These are phyloP conservation scores for Drosophila lini DNA, from an alignment of 1,140 invertebrate species.

Conservation along the genomic window DNA sequence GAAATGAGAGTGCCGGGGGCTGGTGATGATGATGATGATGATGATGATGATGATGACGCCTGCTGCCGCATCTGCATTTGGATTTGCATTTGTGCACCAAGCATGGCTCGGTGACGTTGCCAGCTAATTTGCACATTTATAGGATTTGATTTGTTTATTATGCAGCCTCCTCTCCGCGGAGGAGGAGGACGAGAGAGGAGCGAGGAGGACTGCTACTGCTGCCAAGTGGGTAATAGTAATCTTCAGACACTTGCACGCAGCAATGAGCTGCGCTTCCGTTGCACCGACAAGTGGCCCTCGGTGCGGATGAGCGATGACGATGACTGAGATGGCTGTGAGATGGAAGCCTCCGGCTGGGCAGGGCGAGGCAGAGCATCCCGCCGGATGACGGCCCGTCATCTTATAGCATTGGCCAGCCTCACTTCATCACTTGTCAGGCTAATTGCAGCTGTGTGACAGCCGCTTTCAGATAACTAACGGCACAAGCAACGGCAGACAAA, in stretches of 20 bases:
- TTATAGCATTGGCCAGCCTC: constrained; percentile 22
- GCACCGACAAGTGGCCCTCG: constrained; percentile 49
- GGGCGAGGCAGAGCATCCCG: constrained; percentile 27
- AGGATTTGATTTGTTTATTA: constrained; percentile 80
- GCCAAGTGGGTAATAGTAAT: constrained; percentile 80
- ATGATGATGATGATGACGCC: constrained; percentile 51
- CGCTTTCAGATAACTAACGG: constrained; percentile 45
- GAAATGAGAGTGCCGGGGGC: constrained; percentile 26
- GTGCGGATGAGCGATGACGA: constrained; percentile 52
- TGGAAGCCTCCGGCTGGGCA: constrained; percentile 10
- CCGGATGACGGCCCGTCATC: constrained; percentile 60
- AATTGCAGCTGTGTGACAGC: constrained; percentile 61
- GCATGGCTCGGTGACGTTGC: constrained; percentile 66
- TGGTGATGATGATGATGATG: neutral
- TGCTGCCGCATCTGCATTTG: constrained; percentile 26
- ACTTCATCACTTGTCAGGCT: constrained; percentile 74
- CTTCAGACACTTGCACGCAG: constrained; percentile 59
- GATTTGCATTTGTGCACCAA: constrained; percentile 40
- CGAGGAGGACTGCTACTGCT: constrained; percentile 27
- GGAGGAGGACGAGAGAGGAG: neutral
- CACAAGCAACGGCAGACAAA: constrained; percentile 6
- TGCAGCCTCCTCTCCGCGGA: constrained; percentile 39
- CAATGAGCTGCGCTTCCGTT: constrained; percentile 53
- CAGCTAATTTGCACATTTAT: constrained; percentile 77
- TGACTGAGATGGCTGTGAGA: neutral